Percentiles rank a stretch among this genome's conserved stretches.
These are phyloP conservation scores for Oryzias melastigma DNA, from an alignment of 2,113 vertebrate species.

Conservation along the genomic window DNA sequence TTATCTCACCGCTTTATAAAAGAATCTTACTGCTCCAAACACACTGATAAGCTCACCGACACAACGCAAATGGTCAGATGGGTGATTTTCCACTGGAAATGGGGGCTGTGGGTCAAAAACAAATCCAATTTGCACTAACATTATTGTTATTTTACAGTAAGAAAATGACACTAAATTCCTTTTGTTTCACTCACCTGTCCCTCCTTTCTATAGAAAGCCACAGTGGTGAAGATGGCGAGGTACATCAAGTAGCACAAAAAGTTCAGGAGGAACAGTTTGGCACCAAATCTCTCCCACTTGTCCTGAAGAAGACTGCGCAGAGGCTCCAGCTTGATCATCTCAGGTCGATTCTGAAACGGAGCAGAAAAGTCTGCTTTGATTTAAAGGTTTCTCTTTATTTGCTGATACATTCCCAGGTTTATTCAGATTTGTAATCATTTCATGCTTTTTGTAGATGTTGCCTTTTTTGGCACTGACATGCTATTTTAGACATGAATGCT, in stretches of 20 bases:
- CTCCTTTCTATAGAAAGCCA: slow-evolving; percentile 76
- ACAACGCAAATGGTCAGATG: slow-evolving; percentile 73
- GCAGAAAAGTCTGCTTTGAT: background rate
- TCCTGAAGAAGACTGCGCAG: slow-evolving; percentile 81
- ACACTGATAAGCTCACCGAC: slow-evolving; percentile 81
- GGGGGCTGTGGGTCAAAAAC: slow-evolving; percentile 73
- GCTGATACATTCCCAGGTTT: background rate
- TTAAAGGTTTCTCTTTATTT: background rate
- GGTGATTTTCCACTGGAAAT: slow-evolving; percentile 67
- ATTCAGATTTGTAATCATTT: no score
- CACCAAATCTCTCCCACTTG: slow-evolving; percentile 81
- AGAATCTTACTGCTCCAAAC: slow-evolving; percentile 82
- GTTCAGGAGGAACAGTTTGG: slow-evolving; percentile 81
- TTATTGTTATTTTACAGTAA: background rate
- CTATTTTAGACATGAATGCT: no score
- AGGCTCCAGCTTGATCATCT: slow-evolving; percentile 85
- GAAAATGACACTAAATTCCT: background rate
- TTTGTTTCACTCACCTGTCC: slow-evolving; percentile 65
- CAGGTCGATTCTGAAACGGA: slow-evolving; percentile 77
- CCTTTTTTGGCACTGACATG: no score
- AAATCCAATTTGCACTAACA: background rate
- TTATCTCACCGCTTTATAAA: slow-evolving; percentile 82
- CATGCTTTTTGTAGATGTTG: no score
- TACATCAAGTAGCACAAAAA: slow-evolving; percentile 79
- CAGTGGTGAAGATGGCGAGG: slow-evolving; percentile 79